These are phyloP conservation scores for Notarius quadriscutis DNA, from an alignment of 2,113 vertebrate species.

Conservation along the genomic window DNA sequence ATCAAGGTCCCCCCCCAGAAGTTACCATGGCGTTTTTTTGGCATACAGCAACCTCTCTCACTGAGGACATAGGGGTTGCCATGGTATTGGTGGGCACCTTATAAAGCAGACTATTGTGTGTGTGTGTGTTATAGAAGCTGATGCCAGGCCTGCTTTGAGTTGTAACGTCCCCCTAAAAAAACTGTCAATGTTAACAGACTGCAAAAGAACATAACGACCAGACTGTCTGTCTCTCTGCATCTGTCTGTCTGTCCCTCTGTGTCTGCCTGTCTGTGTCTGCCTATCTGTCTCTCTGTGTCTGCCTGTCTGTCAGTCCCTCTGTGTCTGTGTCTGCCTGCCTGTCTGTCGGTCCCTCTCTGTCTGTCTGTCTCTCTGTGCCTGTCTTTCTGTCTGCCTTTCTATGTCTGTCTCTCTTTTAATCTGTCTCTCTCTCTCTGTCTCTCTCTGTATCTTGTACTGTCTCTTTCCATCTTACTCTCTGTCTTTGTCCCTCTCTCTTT, in stretches of 20 bases:
- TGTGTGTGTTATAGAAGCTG: constrained; percentile 44
- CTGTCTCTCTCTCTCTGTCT: not conserved
- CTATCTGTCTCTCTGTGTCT: too few relatives aligned
- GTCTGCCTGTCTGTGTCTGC: not conserved
- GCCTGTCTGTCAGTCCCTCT: not conserved
- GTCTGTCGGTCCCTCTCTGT: not conserved
- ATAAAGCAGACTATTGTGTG: constrained; percentile 72
- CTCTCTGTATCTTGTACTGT: not conserved
- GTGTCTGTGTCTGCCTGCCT: not conserved
- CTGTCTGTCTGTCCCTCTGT: not conserved
- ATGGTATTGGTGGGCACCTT: constrained; percentile 75
- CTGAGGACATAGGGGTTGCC: constrained; percentile 77
- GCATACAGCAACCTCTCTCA: constrained; percentile 70
- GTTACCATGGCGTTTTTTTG: constrained; percentile 81
- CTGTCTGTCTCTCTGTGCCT: not conserved
- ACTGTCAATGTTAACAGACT: constrained; percentile 19
- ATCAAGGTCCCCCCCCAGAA: constrained; percentile 53
- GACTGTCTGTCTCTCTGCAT: not conserved
- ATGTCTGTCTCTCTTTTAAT: not conserved
- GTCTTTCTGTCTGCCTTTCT: not conserved
- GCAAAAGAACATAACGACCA: constrained; percentile 3
- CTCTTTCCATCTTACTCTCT: not conserved
- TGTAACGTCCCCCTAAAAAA: constrained; percentile 34
- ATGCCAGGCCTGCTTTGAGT: constrained; percentile 48
- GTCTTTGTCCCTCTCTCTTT: too few relatives aligned